Evolutionary conservation across 2,797 vertebrate species (phyloP).

Genomic region (Rhinichthys osculus): DNA sequence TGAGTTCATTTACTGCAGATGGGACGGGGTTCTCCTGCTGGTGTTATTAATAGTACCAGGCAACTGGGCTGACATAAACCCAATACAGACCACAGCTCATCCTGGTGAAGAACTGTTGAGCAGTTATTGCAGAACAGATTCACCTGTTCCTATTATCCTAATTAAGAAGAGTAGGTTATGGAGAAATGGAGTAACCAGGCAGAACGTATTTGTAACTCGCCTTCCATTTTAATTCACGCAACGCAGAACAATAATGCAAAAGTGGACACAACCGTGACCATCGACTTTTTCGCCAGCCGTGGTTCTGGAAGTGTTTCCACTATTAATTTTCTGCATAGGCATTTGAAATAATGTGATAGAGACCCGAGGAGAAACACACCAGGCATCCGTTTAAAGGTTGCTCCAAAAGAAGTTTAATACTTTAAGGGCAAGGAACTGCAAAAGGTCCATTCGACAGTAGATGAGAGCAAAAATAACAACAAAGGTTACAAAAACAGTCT

Average conservation of each 20-base stretch:
- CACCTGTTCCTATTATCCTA: neutral
- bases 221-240: neutral
- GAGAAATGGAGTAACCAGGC: neutral
- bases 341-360: neutral
- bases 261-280: neutral
- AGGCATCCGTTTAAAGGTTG: too few relatives aligned
- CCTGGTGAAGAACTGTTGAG: neutral
- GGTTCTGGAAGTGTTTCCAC: neutral
- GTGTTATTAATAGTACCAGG: conserved; percentile 73
- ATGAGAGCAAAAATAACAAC: too few relatives aligned
- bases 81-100: conserved; percentile 22
- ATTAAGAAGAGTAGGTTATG: neutral
- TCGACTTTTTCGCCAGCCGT: neutral
- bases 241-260: neutral
- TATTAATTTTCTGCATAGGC: neutral
- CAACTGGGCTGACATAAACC: conserved; percentile 60
- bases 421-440: too few relatives aligned
- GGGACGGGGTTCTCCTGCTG: conserved; percentile 60
- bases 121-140: neutral
- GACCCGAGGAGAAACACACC: too few relatives aligned
- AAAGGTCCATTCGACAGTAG: too few relatives aligned
- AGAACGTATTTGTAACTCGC: neutral
- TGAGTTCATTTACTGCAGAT: conserved; percentile 65
- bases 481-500: too few relatives aligned
- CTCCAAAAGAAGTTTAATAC: too few relatives aligned